Evolutionary conservation across 2,888 invertebrate species (phyloP).

Genomic region (Bembecia ichneumoniformis): DNA sequence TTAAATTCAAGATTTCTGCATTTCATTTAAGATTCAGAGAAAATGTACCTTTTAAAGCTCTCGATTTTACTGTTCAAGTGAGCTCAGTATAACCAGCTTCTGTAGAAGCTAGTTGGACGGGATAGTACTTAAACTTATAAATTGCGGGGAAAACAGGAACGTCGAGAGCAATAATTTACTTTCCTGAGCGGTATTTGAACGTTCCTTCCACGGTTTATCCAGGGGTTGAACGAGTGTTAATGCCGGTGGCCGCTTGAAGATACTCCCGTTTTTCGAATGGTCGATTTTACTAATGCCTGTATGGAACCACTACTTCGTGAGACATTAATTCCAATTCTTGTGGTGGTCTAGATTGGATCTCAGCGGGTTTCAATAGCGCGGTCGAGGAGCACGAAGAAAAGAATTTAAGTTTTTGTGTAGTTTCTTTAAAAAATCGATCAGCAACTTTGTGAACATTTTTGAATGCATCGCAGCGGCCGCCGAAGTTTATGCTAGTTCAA

Average conservation of each 20-base stretch:
- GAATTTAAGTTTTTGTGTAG: not conserved
- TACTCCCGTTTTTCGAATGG: not conserved
- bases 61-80: too few relatives aligned
- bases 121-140: slow-evolving; percentile 21
- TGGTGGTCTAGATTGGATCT: too few relatives aligned
- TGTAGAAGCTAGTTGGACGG: too few relatives aligned
- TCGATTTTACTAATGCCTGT: too few relatives aligned
- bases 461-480: not conserved
- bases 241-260: not conserved
- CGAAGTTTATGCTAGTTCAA: not conserved
- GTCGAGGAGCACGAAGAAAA: too few relatives aligned
- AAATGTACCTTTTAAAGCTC: too few relatives aligned
- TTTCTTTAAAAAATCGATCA: not conserved
- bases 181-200: slow-evolving; percentile 38
- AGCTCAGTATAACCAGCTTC: too few relatives aligned
- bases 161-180: slow-evolving; percentile 43
- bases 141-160: slow-evolving; percentile 33
- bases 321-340: too few relatives aligned
- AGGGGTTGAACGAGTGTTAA: slow-evolving; percentile 8
- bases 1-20: too few relatives aligned
- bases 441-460: not conserved
- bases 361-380: too few relatives aligned
- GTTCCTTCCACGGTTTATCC: slow-evolving; percentile 37
- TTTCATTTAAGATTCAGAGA: too few relatives aligned
- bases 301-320: too few relatives aligned